phyloP scores from a whole-genome alignment of 2,113 vertebrate genomes.

The Ciconia boyciana region DNA sequence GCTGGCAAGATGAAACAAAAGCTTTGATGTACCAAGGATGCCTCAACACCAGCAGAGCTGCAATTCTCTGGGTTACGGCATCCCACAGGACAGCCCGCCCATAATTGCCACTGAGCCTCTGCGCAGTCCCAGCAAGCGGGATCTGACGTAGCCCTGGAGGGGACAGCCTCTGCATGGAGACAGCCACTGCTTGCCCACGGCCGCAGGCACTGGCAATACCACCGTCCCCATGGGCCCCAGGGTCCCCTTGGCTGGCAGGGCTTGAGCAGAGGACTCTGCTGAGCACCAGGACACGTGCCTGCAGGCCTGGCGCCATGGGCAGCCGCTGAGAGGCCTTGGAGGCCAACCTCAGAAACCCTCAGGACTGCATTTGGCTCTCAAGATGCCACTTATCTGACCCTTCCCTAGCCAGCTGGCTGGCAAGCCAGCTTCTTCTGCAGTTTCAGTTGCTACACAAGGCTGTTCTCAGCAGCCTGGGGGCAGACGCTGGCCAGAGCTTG shows the following conservation, averaged over 20 bases:
- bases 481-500: neutral
- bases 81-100: neutral
- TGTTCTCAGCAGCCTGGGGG: neutral
- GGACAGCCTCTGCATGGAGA: neutral
- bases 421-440: neutral
- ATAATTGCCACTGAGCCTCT: neutral
- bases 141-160: neutral
- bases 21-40: neutral
- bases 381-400: neutral
- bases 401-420: neutral
- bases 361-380: neutral
- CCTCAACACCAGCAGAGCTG: neutral
- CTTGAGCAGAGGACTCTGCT: neutral
- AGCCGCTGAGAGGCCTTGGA: neutral
- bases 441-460: neutral
- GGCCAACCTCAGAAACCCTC: neutral
- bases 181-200: neutral
- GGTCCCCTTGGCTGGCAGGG: neutral
- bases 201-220: fast-evolving
- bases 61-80: neutral
- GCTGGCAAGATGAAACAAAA: neutral
- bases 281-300: neutral
- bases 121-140: neutral
- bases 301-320: neutral
- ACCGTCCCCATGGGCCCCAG: fast-evolving